A percentile compares a stretch with the other conserved stretches of the same genome.
Conservation (phyloP, 2,797 vertebrate species). For the Emys orbicularis region DNA sequence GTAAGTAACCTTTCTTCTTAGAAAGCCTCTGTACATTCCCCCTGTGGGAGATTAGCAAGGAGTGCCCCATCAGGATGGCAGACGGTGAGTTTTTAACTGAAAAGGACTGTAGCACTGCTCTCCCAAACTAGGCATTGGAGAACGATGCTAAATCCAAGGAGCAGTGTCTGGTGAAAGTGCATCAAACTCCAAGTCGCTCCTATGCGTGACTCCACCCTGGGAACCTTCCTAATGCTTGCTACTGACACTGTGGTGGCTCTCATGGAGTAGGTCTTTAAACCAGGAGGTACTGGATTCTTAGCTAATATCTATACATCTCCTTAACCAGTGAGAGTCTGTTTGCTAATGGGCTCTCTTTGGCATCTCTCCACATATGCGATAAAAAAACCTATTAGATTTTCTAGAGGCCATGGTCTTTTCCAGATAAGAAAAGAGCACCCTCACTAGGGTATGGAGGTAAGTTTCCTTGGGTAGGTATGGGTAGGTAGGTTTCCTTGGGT, state of each 20-base stretch:
- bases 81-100: background rate
- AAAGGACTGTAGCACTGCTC: background rate
- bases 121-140: background rate
- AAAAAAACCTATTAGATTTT: background rate
- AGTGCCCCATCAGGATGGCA: background rate
- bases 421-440: background rate
- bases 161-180: background rate
- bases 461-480: background rate
- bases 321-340: background rate
- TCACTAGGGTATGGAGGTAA: background rate
- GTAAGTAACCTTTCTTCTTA: background rate
- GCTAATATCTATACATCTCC: background rate
- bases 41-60: background rate
- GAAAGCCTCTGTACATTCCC: background rate
- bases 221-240: background rate
- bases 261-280: background rate
- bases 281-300: background rate
- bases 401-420: background rate
- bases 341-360: background rate
- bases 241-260: background rate
- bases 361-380: background rate
- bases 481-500: background rate
- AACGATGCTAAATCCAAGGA: background rate
- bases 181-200: background rate
- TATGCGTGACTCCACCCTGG: background rate